These are phyloP conservation scores for Echinometra lucunter DNA, from an alignment of 53 echinoderm and acorn worm species.

Conservation along the genomic window DNA sequence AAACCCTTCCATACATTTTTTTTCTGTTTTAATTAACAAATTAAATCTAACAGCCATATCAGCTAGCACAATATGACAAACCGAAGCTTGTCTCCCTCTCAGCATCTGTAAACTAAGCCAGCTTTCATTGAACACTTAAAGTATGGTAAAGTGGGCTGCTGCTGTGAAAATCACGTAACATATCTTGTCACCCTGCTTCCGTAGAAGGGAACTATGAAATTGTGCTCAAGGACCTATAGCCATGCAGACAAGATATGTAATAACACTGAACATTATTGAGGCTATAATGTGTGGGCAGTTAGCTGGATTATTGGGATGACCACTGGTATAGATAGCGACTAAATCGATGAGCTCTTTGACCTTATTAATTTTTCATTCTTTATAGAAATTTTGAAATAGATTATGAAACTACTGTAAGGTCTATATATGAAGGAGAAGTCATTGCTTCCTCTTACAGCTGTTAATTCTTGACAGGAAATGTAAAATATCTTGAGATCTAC, in stretches of 20 bases:
- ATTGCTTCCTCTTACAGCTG: background rate
- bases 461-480: background rate
- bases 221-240: constrained; percentile 3
- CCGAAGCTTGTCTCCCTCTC: background rate
- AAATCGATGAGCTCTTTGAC: background rate
- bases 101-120: background rate
- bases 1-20: background rate
- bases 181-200: background rate
- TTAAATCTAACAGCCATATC: background rate
- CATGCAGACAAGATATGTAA: background rate
- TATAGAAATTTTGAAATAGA: background rate
- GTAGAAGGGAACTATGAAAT: constrained; percentile 10
- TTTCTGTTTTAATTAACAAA: background rate
- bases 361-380: background rate
- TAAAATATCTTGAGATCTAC: background rate
- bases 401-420: background rate
- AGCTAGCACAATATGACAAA: background rate
- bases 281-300: background rate
- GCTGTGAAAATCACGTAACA: constrained; percentile 15
- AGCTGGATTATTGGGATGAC: background rate
- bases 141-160: background rate
- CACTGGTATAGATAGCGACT: constrained; percentile 1
- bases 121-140: background rate
- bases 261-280: background rate
- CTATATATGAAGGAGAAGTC: background rate